These are phyloP conservation scores for Molossus alvarezi DNA, from an alignment of 2,797 vertebrate genomes.

Conservation along the genomic window DNA sequence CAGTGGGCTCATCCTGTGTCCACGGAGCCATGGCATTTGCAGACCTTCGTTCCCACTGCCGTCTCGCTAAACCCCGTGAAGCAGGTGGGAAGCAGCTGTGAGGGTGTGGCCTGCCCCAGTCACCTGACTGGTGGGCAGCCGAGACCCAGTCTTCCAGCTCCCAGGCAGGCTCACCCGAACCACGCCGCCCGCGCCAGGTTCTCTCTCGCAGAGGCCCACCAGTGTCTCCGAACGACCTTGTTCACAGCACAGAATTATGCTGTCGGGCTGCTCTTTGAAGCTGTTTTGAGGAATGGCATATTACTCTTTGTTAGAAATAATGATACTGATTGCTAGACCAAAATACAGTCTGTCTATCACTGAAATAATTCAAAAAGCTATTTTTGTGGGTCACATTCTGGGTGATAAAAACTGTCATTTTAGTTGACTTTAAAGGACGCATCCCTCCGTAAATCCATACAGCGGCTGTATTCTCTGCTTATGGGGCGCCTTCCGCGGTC, in stretches of 20 bases:
- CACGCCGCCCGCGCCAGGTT: not conserved
- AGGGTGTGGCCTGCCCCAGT: not conserved
- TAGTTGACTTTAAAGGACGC: conserved; percentile 79
- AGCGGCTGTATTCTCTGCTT: conserved; percentile 38
- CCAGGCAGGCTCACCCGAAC: not conserved
- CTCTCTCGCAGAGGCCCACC: not conserved
- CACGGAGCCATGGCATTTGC: rapidly evolving
- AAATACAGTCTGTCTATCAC: conserved; percentile 56
- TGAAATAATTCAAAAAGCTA: conserved; percentile 78
- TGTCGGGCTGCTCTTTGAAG: not conserved
- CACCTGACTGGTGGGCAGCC: not conserved
- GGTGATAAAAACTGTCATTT: conserved; percentile 71
- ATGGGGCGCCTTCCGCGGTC: conserved; percentile 70
- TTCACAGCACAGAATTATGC: conserved; percentile 61
- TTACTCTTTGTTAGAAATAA: conserved; percentile 64
- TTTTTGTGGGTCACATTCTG: conserved; percentile 75
- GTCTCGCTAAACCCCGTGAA: not conserved
- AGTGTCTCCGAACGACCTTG: conserved; percentile 59
- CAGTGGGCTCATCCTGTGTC: rapidly evolving
- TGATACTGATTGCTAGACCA: conserved; percentile 53
- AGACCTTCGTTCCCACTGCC: not conserved
- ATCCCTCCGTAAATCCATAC: conserved; percentile 66
- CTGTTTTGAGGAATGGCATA: conserved; percentile 68
- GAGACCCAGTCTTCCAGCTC: not conserved
- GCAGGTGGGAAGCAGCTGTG: not conserved